These are phyloP conservation scores for Zosterops borbonicus DNA, from an alignment of 2,113 vertebrate species.

Conservation along the genomic window DNA sequence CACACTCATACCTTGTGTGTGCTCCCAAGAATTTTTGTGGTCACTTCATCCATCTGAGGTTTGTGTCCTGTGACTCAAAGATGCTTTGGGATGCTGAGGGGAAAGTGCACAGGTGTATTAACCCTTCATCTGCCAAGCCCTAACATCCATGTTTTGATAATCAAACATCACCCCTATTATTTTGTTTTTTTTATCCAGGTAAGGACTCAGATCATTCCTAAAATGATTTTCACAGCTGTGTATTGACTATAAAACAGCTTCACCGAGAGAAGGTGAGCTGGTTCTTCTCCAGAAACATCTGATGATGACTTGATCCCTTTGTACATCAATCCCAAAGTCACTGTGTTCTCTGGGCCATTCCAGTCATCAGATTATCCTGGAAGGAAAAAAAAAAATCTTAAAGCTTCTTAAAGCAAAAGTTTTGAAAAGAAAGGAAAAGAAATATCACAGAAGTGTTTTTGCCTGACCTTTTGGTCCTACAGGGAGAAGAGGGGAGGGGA, in stretches of 20 bases:
- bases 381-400: neutral
- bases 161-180: neutral
- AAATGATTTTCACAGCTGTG: neutral
- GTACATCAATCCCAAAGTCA: neutral
- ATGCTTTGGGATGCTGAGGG: neutral
- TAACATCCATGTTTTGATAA: neutral
- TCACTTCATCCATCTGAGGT: neutral
- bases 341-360: neutral
- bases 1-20: neutral
- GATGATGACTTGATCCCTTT: neutral
- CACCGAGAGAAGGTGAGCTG: neutral
- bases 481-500: too few species aligned
- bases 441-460: neutral
- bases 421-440: neutral
- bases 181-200: neutral
- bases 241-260: neutral
- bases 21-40: neutral
- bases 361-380: neutral
- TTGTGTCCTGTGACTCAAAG: neutral
- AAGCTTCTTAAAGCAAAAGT: neutral
- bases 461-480: neutral
- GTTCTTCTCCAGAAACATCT: neutral
- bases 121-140: neutral
- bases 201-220: neutral
- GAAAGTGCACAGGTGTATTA: neutral